Conservation (phyloP, 2,797 vertebrate genomes). For the Helicolenus hilgendorfi region DNA sequence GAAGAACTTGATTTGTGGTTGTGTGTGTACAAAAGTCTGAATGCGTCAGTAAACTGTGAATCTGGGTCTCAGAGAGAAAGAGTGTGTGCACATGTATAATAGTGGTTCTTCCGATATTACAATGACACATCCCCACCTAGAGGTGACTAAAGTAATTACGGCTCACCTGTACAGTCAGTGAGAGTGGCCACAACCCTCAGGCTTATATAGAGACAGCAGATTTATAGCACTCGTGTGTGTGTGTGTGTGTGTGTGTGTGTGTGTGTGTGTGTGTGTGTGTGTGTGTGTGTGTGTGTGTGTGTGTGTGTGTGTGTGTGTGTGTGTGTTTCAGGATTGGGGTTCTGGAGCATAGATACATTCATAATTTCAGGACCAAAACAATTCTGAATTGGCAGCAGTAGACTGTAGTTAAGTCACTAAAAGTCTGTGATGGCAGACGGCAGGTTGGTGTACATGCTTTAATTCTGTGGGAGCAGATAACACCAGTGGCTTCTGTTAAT, state of each 20-base stretch:
- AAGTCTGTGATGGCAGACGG: not conserved
- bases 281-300: no score
- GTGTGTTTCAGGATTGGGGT: not conserved
- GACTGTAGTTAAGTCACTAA: not conserved
- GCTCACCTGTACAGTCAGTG: not conserved
- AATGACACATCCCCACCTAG: constrained; percentile 61
- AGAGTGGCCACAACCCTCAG: not conserved
- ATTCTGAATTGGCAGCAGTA: not conserved
- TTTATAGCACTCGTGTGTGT: no score
- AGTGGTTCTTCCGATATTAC: not conserved
- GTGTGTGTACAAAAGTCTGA: constrained; percentile 10
- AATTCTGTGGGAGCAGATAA: not conserved
- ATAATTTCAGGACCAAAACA: not conserved
- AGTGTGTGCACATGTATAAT: not conserved
- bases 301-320: not conserved
- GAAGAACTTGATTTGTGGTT: not conserved
- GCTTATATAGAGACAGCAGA: no score
- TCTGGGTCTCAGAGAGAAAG: not conserved
- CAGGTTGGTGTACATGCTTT: not conserved
- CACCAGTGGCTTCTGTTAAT: not conserved
- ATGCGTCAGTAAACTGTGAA: not conserved
- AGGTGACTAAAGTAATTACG: constrained; percentile 10
- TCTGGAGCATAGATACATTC: not conserved
- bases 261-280: no score
- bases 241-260: no score